These are phyloP conservation scores for Odontamblyopus rebecca DNA, from an alignment of 2,797 vertebrate genomes.

Conservation along the genomic window DNA sequence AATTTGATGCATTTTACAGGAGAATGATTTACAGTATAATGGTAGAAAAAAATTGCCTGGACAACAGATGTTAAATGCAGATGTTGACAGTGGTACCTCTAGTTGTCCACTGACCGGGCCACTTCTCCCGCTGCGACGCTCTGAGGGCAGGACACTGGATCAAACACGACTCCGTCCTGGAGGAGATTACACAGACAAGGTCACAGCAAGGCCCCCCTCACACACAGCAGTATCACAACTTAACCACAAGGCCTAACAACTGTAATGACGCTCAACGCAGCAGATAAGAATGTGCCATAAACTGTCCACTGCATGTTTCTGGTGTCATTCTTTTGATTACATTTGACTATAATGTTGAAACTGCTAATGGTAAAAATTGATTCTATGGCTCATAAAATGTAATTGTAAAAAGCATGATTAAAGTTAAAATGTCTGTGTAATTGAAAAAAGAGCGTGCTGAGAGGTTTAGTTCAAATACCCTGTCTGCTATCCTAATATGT, in stretches of 20 bases:
- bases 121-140: slow-evolving; percentile 74
- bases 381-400: neutral
- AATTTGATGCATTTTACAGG: neutral
- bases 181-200: slow-evolving; percentile 82
- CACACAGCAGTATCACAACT: slow-evolving; percentile 66
- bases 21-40: neutral
- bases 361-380: slow-evolving; percentile 21
- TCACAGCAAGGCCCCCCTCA: slow-evolving; percentile 73
- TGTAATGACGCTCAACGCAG: slow-evolving; percentile 63
- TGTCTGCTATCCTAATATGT: neutral
- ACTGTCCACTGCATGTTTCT: slow-evolving; percentile 4
- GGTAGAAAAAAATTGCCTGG: neutral
- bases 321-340: neutral
- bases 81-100: slow-evolving; percentile 74
- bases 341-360: neutral
- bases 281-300: slow-evolving; percentile 21
- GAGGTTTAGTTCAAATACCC: neutral
- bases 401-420: neutral
- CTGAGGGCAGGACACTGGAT: slow-evolving; percentile 80
- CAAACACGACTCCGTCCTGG: slow-evolving; percentile 83
- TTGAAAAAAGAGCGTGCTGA: neutral
- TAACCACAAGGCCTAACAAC: slow-evolving; percentile 63
- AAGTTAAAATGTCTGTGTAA: neutral
- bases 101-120: slow-evolving; percentile 73
- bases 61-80: slow-evolving; percentile 67